Evolutionary conservation across 1,140 invertebrate species (phyloP).

Genomic region (Galleria mellonella): DNA sequence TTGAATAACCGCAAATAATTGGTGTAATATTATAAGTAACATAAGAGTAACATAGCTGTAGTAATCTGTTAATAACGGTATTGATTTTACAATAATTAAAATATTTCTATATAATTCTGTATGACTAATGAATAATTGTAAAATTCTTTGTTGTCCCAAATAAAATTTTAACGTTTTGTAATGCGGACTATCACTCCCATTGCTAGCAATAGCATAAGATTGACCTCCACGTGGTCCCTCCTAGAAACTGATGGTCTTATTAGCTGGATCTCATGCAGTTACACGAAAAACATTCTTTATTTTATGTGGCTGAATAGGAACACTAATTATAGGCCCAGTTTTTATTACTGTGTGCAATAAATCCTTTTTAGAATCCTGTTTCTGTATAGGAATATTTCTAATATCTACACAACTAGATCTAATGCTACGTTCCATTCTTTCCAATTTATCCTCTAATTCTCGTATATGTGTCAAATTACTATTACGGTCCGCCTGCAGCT

Average conservation of each 20-base stretch:
- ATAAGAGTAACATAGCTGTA: no score
- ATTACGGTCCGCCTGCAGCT: neutral
- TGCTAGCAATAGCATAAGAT: no score
- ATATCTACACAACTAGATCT: slow-evolving; percentile 16
- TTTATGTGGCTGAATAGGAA: slow-evolving; percentile 5
- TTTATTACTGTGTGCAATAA: slow-evolving; percentile 6
- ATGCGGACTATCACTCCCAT: no score
- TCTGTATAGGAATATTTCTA: slow-evolving; percentile 12
- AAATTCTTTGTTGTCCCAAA: no score
- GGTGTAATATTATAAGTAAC: no score
- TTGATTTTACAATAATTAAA: no score
- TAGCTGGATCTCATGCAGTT: slow-evolving; percentile 5
- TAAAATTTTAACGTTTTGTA: no score
- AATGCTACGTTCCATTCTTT: slow-evolving; percentile 7
- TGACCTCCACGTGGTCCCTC: no score
- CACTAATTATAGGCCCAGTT: slow-evolving; percentile 4
- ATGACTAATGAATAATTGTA: no score
- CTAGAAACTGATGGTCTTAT: slow-evolving; percentile 10
- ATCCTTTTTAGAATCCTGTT: slow-evolving; percentile 6
- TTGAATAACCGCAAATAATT: no score
- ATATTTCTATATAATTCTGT: no score
- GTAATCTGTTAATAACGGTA: no score
- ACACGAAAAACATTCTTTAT: slow-evolving; percentile 17
- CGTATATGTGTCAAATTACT: slow-evolving; percentile 4
- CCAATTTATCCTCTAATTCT: slow-evolving; percentile 11